These are phyloP conservation scores for Pteropus alecto DNA, from an alignment of 2,113 vertebrate genomes.

Conservation along the genomic window DNA sequence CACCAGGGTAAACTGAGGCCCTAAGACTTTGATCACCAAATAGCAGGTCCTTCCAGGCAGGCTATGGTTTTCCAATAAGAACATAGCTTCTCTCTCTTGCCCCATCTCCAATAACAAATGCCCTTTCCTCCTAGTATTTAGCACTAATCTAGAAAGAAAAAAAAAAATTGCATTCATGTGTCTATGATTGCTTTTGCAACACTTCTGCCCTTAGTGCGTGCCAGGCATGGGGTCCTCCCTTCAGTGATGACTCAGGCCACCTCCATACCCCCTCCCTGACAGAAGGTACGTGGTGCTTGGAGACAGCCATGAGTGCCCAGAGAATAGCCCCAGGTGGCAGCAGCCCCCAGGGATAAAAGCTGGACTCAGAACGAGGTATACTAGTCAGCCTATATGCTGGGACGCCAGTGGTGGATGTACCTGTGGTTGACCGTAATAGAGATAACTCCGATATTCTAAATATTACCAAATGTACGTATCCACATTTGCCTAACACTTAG, in stretches of 20 bases:
- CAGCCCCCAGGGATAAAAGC: not conserved
- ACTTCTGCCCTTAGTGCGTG: not conserved
- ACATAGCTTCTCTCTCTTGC: not conserved
- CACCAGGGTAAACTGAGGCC: not conserved
- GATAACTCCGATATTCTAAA: not conserved
- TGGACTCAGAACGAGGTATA: not conserved
- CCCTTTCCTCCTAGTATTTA: not conserved
- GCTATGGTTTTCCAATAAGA: not conserved
- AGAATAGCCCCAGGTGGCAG: not conserved
- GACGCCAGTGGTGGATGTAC: fast-evolving
- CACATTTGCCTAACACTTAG: not conserved
- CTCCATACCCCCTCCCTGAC: not conserved
- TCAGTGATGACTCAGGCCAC: not conserved
- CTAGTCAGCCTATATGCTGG: not conserved
- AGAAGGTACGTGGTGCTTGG: not conserved
- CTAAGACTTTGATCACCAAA: not conserved
- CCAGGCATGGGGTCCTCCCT: not conserved
- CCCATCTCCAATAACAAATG: not conserved
- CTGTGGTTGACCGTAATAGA: fast-evolving
- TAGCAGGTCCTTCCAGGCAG: not conserved
- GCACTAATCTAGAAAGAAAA: not conserved
- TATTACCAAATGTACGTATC: not conserved
- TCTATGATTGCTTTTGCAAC: not conserved
- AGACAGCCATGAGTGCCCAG: not conserved
- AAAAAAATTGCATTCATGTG: not conserved